These are phyloP conservation scores for Chaetodon trifasciatus DNA, from an alignment of 2,797 vertebrate genomes.

Conservation along the genomic window DNA sequence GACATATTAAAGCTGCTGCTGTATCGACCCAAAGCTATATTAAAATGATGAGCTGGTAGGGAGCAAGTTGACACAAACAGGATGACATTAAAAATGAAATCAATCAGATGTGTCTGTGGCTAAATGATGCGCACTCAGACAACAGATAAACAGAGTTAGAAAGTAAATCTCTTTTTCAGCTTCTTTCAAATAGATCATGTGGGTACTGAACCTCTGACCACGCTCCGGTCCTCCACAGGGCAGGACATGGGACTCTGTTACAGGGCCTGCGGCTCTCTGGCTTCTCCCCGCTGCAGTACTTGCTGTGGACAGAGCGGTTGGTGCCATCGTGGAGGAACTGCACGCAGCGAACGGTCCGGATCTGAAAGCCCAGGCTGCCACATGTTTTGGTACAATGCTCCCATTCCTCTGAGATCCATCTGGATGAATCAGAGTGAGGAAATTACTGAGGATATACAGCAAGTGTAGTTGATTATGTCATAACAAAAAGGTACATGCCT, in stretches of 20 bases:
- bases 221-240: slow-evolving; percentile 91
- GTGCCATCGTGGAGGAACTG: slow-evolving; percentile 89
- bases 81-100: not conserved
- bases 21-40: not conserved
- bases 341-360: slow-evolving; percentile 93
- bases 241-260: slow-evolving; percentile 89
- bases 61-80: not conserved
- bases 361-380: slow-evolving; percentile 92
- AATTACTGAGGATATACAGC: not conserved
- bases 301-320: slow-evolving; percentile 94
- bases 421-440: slow-evolving; percentile 56
- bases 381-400: slow-evolving; percentile 96
- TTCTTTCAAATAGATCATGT: not conserved
- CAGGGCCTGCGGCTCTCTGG: slow-evolving; percentile 92
- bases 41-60: not conserved
- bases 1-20: not conserved
- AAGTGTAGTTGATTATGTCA: not conserved
- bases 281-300: slow-evolving; percentile 91
- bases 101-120: not conserved
- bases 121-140: not conserved
- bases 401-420: slow-evolving; percentile 95
- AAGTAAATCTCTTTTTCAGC: not conserved
- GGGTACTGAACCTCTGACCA: slow-evolving; percentile 91
- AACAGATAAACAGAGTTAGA: not conserved
- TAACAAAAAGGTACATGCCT: not conserved